Evolutionary conservation across 1,140 invertebrate species (phyloP), one percentile per base, ranked within the genome.

Genomic region (Lordiphosa clarofinis): DNA sequence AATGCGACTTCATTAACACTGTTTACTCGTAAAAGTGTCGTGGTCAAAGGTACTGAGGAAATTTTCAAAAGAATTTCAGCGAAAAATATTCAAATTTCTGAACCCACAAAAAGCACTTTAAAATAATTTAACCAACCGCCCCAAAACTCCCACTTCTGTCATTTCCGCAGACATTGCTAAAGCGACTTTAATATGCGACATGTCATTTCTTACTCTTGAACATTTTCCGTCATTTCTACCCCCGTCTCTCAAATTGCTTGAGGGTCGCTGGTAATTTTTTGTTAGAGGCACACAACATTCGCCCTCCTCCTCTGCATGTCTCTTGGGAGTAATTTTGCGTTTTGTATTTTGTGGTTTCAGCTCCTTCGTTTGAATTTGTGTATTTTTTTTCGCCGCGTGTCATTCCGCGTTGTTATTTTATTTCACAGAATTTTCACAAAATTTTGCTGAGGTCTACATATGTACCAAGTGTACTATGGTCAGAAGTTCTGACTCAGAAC

Each of bases 1-100:
- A 81, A 81, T 81, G 76, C 78, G 76, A 81, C 76, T 81, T 81
- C 78, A 84, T 81, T 81, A 84, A 84, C 76, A 84, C 68, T 81
- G 78, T 81, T 81, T 81, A 84, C 78, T 56, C 67, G 72, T 68
- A 72, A 82, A 82, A 68, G 72, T 66, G 65, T 43, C 59, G 56
- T 57, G 53, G 56, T 53, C 58, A 57, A 56, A 52, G 50, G 31
- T 36, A 28, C 37, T 11, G 49, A 36, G n/a, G 15, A 13, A 11
- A 24, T 46, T 24, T 36, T 48, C 43, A 33, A 46, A 33, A 31
- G 28, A 31, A 31, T 31, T 31, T 8, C 28, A 8, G 7, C 28
- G 28, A 31, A 31, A 31, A 8, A 31, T 31, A 24, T 24, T 24
- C 21, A 24, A 24, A 24, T 24, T 24, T 24, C n/a, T 44, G n/a